Evolutionary conservation across 1,140 invertebrate genomes (phyloP), one percentile per base, ranked within the genome.

Genomic region (Drosophila setifemur): DNA sequence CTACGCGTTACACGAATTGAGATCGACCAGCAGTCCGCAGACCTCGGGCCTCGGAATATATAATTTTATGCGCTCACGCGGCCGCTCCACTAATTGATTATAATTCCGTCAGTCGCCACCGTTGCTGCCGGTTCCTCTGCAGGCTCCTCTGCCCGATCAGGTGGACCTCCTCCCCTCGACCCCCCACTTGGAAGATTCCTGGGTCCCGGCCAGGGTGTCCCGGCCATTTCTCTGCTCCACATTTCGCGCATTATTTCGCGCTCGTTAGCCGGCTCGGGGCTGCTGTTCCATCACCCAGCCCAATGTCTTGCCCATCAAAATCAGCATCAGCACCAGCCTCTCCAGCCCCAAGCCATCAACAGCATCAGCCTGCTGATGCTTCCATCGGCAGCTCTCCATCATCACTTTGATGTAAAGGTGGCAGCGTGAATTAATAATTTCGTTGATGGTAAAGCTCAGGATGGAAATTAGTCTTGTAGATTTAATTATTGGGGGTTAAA

Each of bases 31-130:
- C 19, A 12, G 26, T 14, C n/a, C 7, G 14, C 16, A 23, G 28
- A 55, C 29, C 5, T 9, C 6, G 8, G 49, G 14, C 44, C 26
- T 26, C 47, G 49, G 29, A 48, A 54, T 60, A 72, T 88, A 73
- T 79, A 77, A 86, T 89, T 88, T 86, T 82, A 88, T 88, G 85
- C 78, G 83, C 83, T 87, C 77, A 85, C 85, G 85, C 85, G 69
- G 81, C 42, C 75, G 43, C 73, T 71, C 75, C 85, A 88, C 87
- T 88, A 89, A 88, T 88, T 88, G 86, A 88, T 88, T 88, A 88
- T 88, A 88, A 88, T 88, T 86, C 81, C 77, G 75, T 85, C 85
- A 88, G 85, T 85, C 85, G 85, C 85, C 76, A 82, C 83, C 82
- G 75, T 86, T 57, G 68, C 33, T 12, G n/a, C 55, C 54, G 3